Conservation (phyloP, 1,140 invertebrate species). For the Tyrophagus putrescentiae region DNA sequence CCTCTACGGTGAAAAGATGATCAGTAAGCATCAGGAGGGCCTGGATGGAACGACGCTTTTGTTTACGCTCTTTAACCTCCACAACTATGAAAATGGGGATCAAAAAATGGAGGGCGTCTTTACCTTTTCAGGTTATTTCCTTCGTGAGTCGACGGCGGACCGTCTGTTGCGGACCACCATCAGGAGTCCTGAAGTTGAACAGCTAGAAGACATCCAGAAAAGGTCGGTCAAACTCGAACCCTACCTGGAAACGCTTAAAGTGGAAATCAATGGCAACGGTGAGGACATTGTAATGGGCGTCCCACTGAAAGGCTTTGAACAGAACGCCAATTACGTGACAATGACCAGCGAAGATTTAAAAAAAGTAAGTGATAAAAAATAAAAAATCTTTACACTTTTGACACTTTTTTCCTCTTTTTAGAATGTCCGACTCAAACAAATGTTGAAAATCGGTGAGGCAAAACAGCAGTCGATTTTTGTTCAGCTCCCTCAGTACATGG, state of each 20-base stretch:
- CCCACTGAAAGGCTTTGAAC: background rate
- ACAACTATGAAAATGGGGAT: background rate
- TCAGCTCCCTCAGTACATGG: conserved; percentile 59
- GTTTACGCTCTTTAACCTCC: background rate
- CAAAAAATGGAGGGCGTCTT: background rate
- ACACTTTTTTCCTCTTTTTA: background rate
- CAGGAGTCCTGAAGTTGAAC: too few species aligned
- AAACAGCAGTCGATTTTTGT: conserved; percentile 4
- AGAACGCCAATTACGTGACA: conserved; percentile 6
- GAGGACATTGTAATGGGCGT: background rate
- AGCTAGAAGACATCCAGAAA: too few species aligned
- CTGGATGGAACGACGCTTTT: background rate
- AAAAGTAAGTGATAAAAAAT: background rate
- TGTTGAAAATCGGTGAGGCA: background rate
- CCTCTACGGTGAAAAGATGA: background rate
- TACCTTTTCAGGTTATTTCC: background rate
- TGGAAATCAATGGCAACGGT: conserved; percentile 4
- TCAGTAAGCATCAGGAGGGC: conserved; percentile 4
- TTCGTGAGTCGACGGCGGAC: background rate
- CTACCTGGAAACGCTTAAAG: conserved; percentile 1
- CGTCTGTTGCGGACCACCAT: background rate
- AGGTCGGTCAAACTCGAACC: background rate
- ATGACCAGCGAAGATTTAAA: background rate
- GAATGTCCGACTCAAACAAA: background rate
- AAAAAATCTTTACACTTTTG: background rate